Conservation (phyloP, 2,113 vertebrate genomes). For the Sisor rabdophorus region DNA sequence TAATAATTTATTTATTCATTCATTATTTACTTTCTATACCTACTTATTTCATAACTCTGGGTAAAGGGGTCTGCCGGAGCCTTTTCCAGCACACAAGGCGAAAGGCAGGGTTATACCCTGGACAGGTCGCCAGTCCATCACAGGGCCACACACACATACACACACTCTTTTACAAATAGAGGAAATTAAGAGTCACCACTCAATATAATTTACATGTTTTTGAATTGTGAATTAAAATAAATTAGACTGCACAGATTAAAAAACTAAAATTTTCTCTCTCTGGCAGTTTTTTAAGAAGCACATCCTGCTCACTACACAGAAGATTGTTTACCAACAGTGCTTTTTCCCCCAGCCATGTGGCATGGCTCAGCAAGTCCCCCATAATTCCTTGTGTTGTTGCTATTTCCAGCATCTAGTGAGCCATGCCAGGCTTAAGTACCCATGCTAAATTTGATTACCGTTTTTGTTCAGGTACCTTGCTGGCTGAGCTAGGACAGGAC, state of each 20-base stretch:
- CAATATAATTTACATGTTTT: too few species aligned
- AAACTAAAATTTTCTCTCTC: background rate
- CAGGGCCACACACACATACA: too few species aligned
- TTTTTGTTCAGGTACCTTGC: conserved; percentile 3
- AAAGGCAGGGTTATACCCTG: too few species aligned
- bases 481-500: background rate
- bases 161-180: too few species aligned
- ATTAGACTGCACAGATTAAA: background rate
- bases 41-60: too few species aligned
- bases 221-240: conserved; percentile 9
- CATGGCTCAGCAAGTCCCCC: conserved; percentile 8
- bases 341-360: conserved; percentile 9
- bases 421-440: conserved; percentile 6
- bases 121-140: too few species aligned
- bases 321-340: conserved; percentile 6
- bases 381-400: conserved; percentile 4
- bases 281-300: conserved; percentile 3
- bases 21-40: too few species aligned
- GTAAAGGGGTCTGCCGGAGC: too few species aligned
- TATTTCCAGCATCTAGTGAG: conserved; percentile 10
- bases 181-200: too few species aligned
- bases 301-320: background rate
- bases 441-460: conserved; percentile 5
- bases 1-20: too few species aligned
- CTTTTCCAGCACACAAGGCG: too few species aligned